Percentiles rank a stretch among this genome's conserved stretches.
phyloP scores from a whole-genome alignment of 1,140 invertebrate species.

The Drosophila jambulina region DNA sequence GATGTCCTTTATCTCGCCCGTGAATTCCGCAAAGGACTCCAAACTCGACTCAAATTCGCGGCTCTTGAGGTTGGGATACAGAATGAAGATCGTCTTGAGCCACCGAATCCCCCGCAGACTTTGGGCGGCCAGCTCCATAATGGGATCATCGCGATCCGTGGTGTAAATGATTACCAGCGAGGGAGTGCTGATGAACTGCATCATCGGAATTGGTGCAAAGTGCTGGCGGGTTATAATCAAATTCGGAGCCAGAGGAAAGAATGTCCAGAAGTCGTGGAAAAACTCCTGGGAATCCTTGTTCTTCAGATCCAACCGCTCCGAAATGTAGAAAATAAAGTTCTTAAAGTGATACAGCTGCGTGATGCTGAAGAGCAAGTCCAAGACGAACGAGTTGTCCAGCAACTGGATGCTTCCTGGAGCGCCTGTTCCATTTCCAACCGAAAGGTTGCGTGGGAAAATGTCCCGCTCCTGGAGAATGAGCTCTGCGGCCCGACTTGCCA shows the following conservation, averaged over 20 bases:
- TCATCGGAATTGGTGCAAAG: conserved; percentile 26
- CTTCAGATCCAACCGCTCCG: conserved; percentile 58
- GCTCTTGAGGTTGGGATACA: conserved; percentile 46
- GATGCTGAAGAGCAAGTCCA: conserved; percentile 53
- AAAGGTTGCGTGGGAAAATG: background rate
- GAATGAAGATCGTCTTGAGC: conserved; percentile 70
- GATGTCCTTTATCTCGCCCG: conserved; percentile 21
- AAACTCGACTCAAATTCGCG: conserved; percentile 25
- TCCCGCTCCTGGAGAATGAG: conserved; percentile 46
- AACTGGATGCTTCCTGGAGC: conserved; percentile 10
- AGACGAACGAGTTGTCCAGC: conserved; percentile 56
- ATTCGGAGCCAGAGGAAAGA: conserved; percentile 56
- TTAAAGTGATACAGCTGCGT: conserved; percentile 61
- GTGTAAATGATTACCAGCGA: conserved; percentile 66
- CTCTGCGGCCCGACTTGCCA: conserved; percentile 44
- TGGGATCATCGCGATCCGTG: conserved; percentile 63
- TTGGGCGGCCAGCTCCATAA: conserved; percentile 71
- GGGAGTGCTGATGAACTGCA: conserved; percentile 66
- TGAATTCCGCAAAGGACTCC: conserved; percentile 32
- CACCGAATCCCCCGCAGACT: conserved; percentile 48
- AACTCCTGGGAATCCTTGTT: conserved; percentile 42
- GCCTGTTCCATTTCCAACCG: background rate
- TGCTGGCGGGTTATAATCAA: conserved; percentile 47
- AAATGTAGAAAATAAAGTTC: conserved; percentile 75
- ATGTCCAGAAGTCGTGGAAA: conserved; percentile 56